A percentile compares a stretch with the other conserved stretches of the same genome.
phyloP scores from a whole-genome alignment of 2,888 invertebrate species.

The Tetheella fluctuosa region DNA sequence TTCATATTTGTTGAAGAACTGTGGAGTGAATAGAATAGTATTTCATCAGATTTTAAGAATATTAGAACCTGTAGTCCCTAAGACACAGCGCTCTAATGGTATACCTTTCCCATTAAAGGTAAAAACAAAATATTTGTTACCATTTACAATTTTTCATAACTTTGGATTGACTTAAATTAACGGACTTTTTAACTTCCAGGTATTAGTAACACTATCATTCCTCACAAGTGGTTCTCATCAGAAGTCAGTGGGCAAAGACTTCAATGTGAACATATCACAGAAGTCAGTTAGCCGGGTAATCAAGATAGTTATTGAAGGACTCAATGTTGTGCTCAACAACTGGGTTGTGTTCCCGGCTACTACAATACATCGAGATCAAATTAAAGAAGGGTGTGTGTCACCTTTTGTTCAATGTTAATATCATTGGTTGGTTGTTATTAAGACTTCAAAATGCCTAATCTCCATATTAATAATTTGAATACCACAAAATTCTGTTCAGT shows the following conservation, averaged over 20 bases:
- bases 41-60: constrained; percentile 56
- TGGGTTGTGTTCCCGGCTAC: constrained; percentile 56
- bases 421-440: no score
- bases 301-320: constrained; percentile 57
- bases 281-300: constrained; percentile 63
- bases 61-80: constrained; percentile 60
- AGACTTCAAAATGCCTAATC: no score
- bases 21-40: constrained; percentile 51
- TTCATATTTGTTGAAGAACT: constrained; percentile 53
- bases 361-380: constrained; percentile 46
- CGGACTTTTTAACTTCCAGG: constrained; percentile 34
- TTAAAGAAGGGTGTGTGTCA: constrained; percentile 56
- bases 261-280: constrained; percentile 59
- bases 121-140: not conserved
- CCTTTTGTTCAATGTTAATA: not conserved
- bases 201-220: constrained; percentile 59
- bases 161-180: not conserved
- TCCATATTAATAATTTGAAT: no score
- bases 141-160: not conserved
- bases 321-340: constrained; percentile 53
- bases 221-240: constrained; percentile 60
- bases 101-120: constrained; percentile 66
- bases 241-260: constrained; percentile 59
- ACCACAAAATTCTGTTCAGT: no score
- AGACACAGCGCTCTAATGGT: constrained; percentile 60